phyloP scores from a whole-genome alignment of 2,888 invertebrate species.

The Gibbula magus region DNA sequence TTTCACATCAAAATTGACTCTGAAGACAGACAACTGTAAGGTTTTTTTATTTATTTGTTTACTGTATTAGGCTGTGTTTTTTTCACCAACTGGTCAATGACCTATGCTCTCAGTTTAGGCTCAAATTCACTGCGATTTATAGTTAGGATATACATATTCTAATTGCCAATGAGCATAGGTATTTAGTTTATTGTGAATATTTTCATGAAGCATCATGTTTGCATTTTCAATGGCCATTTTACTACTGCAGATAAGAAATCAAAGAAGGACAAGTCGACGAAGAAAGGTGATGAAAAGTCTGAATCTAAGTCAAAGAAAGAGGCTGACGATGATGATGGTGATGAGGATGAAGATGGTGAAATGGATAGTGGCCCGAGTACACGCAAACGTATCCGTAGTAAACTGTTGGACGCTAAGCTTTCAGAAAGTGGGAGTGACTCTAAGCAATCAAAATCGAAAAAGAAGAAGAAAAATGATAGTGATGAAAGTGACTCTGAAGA shows the following conservation, averaged over 20 bases:
- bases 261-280: neutral
- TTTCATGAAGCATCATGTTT: neutral
- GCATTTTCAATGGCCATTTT: neutral
- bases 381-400: constrained; percentile 44
- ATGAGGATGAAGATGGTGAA: constrained; percentile 55
- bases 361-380: constrained; percentile 46
- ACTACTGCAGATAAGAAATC: neutral
- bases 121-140: too few species aligned
- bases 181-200: neutral
- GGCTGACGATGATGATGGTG: constrained; percentile 79
- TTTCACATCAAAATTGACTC: too few species aligned
- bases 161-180: neutral
- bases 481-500: constrained; percentile 37
- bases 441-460: constrained; percentile 40
- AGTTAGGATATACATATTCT: too few species aligned
- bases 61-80: too few species aligned
- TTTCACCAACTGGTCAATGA: too few species aligned
- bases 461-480: constrained; percentile 28
- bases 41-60: too few species aligned
- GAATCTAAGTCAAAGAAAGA: constrained; percentile 15
- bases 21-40: too few species aligned
- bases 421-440: constrained; percentile 61
- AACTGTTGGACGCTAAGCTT: constrained; percentile 57
- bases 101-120: too few species aligned
- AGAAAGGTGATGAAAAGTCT: neutral